phyloP scores from a whole-genome alignment of 2,888 invertebrate species.

The Mylabris sibirica region DNA sequence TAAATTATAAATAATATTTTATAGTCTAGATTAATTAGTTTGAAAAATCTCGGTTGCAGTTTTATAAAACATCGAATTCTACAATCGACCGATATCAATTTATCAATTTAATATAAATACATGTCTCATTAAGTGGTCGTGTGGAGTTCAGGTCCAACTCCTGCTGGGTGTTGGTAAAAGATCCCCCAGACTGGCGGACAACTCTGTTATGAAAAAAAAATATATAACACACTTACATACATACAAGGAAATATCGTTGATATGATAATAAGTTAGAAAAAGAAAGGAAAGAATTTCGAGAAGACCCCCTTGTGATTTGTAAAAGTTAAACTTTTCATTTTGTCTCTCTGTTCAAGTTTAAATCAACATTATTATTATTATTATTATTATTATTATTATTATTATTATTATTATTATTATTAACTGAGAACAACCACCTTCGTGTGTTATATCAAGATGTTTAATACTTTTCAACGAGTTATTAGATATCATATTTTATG shows the following conservation, averaged over 20 bases:
- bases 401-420: conserved; percentile 29
- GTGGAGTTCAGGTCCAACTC: conserved; percentile 41
- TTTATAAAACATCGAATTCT: conserved; percentile 3
- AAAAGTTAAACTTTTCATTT: conserved; percentile 22
- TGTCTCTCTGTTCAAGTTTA: conserved; percentile 37
- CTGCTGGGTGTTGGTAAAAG: conserved; percentile 48
- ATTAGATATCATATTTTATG: conserved; percentile 28
- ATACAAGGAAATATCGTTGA: neutral
- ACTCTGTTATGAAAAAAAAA: conserved; percentile 44
- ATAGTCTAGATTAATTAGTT: conserved; percentile 11
- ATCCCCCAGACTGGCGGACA: conserved; percentile 47
- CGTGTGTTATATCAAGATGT: conserved; percentile 32
- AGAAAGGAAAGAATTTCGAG: neutral
- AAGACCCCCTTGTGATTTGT: conserved; percentile 13
- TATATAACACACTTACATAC: neutral
- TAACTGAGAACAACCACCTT: conserved; percentile 40
- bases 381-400: conserved; percentile 29
- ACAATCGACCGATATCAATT: conserved; percentile 39
- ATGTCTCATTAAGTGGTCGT: conserved; percentile 49
- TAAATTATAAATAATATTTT: conserved; percentile 1
- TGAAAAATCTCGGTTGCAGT: conserved; percentile 1
- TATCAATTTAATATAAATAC: conserved; percentile 50
- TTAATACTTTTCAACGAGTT: conserved; percentile 33
- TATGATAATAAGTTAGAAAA: neutral
- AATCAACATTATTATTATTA: conserved; percentile 25